Evolutionary conservation across 2,888 invertebrate species (phyloP).

Genomic region (Epinotia ramella): DNA sequence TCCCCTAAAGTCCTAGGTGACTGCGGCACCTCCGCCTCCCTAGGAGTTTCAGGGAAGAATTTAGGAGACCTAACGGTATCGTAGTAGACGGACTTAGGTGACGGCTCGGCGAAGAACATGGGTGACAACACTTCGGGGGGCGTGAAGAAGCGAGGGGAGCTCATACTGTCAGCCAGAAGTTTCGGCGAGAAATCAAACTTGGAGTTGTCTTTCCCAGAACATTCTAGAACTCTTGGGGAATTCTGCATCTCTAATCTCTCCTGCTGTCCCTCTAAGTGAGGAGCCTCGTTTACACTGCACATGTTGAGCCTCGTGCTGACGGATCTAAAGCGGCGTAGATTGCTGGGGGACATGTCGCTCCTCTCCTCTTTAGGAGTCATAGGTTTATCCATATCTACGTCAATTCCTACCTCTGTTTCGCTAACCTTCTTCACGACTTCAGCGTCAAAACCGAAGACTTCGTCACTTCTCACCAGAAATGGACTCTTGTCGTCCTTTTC

Average conservation of each 20-base stretch:
- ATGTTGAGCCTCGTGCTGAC: conserved; percentile 77
- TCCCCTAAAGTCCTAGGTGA: conserved; percentile 72
- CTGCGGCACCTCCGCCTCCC: conserved; percentile 71
- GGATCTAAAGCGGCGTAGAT: conserved; percentile 71
- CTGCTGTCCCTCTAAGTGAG: conserved; percentile 66
- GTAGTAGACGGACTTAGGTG: conserved; percentile 79
- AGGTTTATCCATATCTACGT: conserved; percentile 56
- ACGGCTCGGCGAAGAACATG: conserved; percentile 77
- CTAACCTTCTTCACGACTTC: conserved; percentile 64
- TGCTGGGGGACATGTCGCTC: conserved; percentile 67
- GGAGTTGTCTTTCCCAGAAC: conserved; percentile 77
- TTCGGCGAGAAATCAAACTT: conserved; percentile 81
- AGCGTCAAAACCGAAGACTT: conserved; percentile 75
- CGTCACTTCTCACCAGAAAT: conserved; percentile 67
- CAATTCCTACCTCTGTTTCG: conserved; percentile 55
- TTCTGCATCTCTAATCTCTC: conserved; percentile 76
- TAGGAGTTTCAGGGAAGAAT: conserved; percentile 77
- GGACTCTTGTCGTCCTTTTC: conserved; percentile 83
- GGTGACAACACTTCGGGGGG: conserved; percentile 78
- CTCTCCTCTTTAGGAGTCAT: conserved; percentile 60
- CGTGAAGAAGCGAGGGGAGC: conserved; percentile 78
- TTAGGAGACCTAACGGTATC: conserved; percentile 78
- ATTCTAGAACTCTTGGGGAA: conserved; percentile 74
- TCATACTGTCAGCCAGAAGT: conserved; percentile 69
- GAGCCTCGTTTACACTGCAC: conserved; percentile 70